phyloP scores from a whole-genome alignment of 2,888 invertebrate genomes.

The Eristalinus aeneus region DNA sequence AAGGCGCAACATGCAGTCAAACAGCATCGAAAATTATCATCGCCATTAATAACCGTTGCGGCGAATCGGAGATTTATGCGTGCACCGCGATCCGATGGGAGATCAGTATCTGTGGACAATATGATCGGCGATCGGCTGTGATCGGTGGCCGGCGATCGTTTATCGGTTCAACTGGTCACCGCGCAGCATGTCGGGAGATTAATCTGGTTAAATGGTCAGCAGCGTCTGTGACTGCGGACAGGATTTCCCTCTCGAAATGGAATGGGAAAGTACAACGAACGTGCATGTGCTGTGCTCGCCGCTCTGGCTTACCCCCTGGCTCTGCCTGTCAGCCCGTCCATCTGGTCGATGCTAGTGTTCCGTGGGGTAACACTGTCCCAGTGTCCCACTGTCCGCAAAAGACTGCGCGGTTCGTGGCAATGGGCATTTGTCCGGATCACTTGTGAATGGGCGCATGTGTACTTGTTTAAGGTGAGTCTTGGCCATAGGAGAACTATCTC shows the following conservation, averaged over 20 bases:
- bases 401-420: slow-evolving; percentile 22
- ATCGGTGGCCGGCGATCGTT: slow-evolving; percentile 21
- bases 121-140: slow-evolving; percentile 39
- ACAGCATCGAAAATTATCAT: slow-evolving; percentile 62
- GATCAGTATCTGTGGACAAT: slow-evolving; percentile 38
- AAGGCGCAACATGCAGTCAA: slow-evolving; percentile 45
- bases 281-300: not conserved
- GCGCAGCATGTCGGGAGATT: slow-evolving; percentile 51
- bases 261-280: slow-evolving; percentile 64
- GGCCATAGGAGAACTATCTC: slow-evolving; percentile 56
- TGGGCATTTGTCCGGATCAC: slow-evolving; percentile 49
- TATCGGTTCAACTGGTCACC: slow-evolving; percentile 48
- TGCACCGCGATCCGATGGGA: not conserved
- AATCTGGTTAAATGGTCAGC: slow-evolving; percentile 52
- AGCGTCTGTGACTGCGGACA: slow-evolving; percentile 54
- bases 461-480: slow-evolving; percentile 39
- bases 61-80: slow-evolving; percentile 45
- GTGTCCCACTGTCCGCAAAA: slow-evolving; percentile 29
- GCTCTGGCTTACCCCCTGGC: slow-evolving; percentile 37
- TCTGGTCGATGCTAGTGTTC: slow-evolving; percentile 11
- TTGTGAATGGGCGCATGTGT: slow-evolving; percentile 58
- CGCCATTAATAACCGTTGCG: slow-evolving; percentile 51
- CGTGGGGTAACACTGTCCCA: not conserved
- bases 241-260: slow-evolving; percentile 59
- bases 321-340: slow-evolving; percentile 37